These are phyloP conservation scores for Napeogenes sylphis DNA, from an alignment of 2,888 invertebrate genomes.

Conservation along the genomic window DNA sequence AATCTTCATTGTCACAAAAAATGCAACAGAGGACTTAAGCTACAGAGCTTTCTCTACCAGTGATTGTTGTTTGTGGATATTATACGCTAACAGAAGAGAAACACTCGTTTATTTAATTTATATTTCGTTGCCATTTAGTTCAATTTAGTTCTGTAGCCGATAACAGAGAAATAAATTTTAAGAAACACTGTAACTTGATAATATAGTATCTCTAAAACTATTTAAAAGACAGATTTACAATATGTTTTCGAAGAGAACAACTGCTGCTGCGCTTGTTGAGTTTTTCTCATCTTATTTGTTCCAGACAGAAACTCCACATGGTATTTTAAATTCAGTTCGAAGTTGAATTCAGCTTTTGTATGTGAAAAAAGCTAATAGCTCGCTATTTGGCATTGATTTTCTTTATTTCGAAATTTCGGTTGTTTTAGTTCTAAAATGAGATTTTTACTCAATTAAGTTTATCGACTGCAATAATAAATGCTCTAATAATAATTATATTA, in stretches of 20 bases:
- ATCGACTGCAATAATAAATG: constrained; percentile 2
- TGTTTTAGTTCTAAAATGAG: constrained; percentile 4
- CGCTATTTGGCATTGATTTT: constrained; percentile 22
- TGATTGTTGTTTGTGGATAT: too few species aligned
- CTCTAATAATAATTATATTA: too few species aligned
- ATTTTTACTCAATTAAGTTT: constrained; percentile 4
- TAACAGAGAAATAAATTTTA: background rate
- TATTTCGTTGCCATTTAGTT: background rate
- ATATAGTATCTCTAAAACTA: background rate
- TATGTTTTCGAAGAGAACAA: constrained; percentile 12
- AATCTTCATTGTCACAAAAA: too few species aligned
- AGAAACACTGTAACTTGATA: background rate
- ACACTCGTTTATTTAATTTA: background rate
- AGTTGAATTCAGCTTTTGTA: constrained; percentile 25
- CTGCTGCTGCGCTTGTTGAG: constrained; percentile 16
- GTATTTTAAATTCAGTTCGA: constrained; percentile 30
- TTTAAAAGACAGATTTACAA: constrained; percentile 8
- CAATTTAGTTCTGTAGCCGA: background rate
- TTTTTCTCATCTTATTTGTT: constrained; percentile 29
- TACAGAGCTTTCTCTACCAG: too few species aligned
- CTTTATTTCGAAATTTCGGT: constrained; percentile 16
- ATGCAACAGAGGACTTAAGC: too few species aligned
- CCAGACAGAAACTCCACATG: constrained; percentile 27
- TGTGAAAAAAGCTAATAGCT: constrained; percentile 28
- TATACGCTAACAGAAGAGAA: background rate